Evolutionary conservation across 2,888 invertebrate genomes (phyloP).

Genomic region (Eumacrocentrus americanus): DNA sequence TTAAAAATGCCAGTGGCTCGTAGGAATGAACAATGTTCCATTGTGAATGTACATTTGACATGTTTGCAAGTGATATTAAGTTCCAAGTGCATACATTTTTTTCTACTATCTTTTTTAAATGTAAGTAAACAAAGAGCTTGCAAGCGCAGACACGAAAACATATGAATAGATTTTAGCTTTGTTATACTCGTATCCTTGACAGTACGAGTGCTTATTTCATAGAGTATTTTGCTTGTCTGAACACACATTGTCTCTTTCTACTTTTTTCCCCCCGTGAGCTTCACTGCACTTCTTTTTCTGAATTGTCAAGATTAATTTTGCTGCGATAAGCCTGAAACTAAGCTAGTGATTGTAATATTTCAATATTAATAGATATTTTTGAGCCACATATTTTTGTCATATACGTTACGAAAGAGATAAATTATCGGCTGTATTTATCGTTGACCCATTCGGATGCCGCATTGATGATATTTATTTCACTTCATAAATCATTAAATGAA

Average conservation of each 20-base stretch:
- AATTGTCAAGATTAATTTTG: background rate
- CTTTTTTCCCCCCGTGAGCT: background rate
- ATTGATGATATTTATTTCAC: background rate
- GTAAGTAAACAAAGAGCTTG: background rate
- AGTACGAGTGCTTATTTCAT: background rate
- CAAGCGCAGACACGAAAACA: background rate
- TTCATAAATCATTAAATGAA: background rate
- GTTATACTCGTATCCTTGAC: background rate
- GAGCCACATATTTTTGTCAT: too few relatives aligned
- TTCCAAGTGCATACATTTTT: constrained; percentile 35
- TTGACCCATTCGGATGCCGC: background rate
- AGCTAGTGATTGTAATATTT: background rate
- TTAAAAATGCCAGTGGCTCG: constrained; percentile 45
- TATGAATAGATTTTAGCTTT: background rate
- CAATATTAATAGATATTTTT: background rate
- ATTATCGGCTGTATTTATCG: background rate
- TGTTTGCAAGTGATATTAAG: constrained; percentile 33
- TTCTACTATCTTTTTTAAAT: background rate
- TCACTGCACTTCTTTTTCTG: background rate
- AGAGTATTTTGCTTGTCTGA: constrained; percentile 8
- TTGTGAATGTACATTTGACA: constrained; percentile 46
- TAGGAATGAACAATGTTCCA: constrained; percentile 43
- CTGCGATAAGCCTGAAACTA: background rate
- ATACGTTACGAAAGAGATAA: background rate
- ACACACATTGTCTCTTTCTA: constrained; percentile 16